These are phyloP conservation scores for Rutilus rutilus DNA, from an alignment of 2,113 vertebrate genomes.

Conservation along the genomic window DNA sequence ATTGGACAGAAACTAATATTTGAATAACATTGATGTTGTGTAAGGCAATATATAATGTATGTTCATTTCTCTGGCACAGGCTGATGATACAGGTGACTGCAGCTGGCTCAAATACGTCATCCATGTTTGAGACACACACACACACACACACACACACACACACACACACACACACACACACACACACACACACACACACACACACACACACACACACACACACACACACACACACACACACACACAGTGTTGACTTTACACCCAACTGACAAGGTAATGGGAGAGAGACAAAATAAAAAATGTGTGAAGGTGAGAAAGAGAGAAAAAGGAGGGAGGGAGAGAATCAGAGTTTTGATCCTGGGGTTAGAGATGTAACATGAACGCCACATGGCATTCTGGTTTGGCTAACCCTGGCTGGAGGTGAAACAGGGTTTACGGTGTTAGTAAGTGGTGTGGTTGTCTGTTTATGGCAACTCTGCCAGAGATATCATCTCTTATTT, in stretches of 20 bases:
- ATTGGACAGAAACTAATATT: not conserved
- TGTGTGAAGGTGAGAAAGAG: slow-evolving; percentile 17
- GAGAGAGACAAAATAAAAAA: slow-evolving; percentile 28
- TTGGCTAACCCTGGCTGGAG: slow-evolving; percentile 52
- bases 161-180: not conserved
- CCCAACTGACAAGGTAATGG: slow-evolving; percentile 46
- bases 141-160: no score
- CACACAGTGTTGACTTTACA: slow-evolving; percentile 40
- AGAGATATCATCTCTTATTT: slow-evolving; percentile 48
- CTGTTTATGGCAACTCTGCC: slow-evolving; percentile 52
- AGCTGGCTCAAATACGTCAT: slow-evolving; percentile 41
- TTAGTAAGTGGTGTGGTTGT: slow-evolving; percentile 51
- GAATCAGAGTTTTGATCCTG: slow-evolving; percentile 25
- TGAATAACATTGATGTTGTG: slow-evolving; percentile 18
- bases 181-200: slow-evolving; percentile 2
- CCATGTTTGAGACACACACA: slow-evolving; percentile 30
- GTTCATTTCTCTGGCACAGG: slow-evolving; percentile 34
- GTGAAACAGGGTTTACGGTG: slow-evolving; percentile 45
- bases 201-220: not conserved
- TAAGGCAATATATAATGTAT: slow-evolving; percentile 49
- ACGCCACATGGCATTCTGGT: slow-evolving; percentile 47
- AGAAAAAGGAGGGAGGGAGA: not conserved
- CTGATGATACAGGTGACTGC: slow-evolving; percentile 34
- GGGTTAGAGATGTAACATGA: slow-evolving; percentile 49
- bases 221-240: no score